Conservation (phyloP, 2,113 vertebrate species). For the Chinchilla lanigera region DNA sequence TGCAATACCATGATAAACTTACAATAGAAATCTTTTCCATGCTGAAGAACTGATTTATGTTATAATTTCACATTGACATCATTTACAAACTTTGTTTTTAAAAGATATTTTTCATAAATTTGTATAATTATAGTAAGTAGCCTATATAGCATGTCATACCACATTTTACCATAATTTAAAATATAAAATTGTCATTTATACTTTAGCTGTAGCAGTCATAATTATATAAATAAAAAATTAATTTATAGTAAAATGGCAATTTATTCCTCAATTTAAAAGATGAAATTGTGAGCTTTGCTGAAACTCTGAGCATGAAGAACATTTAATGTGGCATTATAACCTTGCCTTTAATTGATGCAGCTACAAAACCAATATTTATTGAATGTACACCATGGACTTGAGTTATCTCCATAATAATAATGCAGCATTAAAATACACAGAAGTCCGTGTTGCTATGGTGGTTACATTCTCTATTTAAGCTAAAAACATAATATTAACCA, state of each 20-base stretch:
- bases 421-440: neutral
- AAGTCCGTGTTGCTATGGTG: neutral
- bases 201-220: neutral
- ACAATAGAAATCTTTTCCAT: neutral
- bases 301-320: neutral
- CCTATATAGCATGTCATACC: neutral
- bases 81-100: neutral
- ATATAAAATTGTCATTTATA: neutral
- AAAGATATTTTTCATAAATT: neutral
- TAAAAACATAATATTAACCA: neutral
- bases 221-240: neutral
- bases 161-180: neutral
- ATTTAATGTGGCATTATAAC: neutral
- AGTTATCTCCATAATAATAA: neutral
- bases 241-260: neutral
- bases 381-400: neutral
- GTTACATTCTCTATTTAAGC: neutral
- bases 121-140: neutral
- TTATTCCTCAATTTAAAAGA: neutral
- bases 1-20: neutral
- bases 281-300: neutral
- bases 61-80: neutral
- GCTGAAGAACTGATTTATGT: neutral
- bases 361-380: neutral
- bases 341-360: neutral